Base-by-base conservation (phyloP, 2,797 vertebrate genomes). In the Garrulus glandarius region DNA sequence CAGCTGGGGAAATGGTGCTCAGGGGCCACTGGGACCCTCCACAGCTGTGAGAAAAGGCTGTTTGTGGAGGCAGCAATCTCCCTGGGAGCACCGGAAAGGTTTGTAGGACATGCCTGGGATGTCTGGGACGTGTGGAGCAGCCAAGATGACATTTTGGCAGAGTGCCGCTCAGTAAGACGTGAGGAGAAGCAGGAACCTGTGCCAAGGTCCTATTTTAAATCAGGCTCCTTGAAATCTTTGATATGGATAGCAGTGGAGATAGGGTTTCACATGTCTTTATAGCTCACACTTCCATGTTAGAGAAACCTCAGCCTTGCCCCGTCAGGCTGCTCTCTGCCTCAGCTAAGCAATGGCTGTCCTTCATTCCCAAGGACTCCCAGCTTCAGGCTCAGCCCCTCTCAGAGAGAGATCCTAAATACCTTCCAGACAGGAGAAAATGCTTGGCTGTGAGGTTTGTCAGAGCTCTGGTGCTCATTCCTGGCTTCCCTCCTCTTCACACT, bases 171-270 rank as follows among this genome's bases (percentile, higher is more conserved):
- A 59, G 61, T 87, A 84, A 91, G 89, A 96, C 11, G 15, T 94
- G 91, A 92, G 78, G 37, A 93, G 84, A 71, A 96, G 65, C 68
- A 75, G 65, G 65, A 92, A 87, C 75, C 43, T 8, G 3, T 84
- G 92, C 95, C 91, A 94, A 94, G 53, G 61, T 81, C 82, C 65
- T 81, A 75, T 95, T 96, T 95, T 93, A 93, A 91, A 94, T 79
- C 64, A 93, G 43, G 30, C 39, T 44, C 83, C 67, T 87, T 41
- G 57, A 92, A 83, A 55, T 43, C 65, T 95, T 93, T 93, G 93
- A 94, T 94, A 95, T 55, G 55, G 87, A 85, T 93, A 95, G 57
- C 57, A 34, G 60, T 83, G 71, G 69, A 79, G 87, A 41, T 81
- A 89, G 37, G 27, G 69, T 96, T 92, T 91, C 32, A 0, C 46